phyloP scores from a whole-genome alignment of 1,140 invertebrate genomes.

The Acromyrmex heyeri region DNA sequence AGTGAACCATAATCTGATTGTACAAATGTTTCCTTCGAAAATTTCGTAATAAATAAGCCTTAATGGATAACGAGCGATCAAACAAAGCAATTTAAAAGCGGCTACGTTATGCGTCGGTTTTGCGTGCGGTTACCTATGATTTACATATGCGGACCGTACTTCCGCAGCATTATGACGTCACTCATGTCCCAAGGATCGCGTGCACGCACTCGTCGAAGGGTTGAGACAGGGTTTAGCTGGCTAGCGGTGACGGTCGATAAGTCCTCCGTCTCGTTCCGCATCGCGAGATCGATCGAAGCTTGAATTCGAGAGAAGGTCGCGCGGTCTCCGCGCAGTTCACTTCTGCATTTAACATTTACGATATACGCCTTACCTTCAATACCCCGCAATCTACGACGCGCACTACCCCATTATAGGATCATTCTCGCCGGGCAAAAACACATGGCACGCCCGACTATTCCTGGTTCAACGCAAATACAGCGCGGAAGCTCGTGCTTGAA shows the following conservation, averaged over 20 bases:
- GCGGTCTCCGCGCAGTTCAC: conserved; percentile 36
- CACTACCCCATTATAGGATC: conserved; percentile 48
- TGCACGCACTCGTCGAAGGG: conserved; percentile 82
- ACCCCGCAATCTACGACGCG: conserved; percentile 33
- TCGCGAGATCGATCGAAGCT: conserved; percentile 73
- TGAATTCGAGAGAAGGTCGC: conserved; percentile 73
- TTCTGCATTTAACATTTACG: conserved; percentile 70
- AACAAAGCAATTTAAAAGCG: conserved; percentile 84
- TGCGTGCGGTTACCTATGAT: conserved; percentile 84
- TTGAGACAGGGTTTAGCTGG: conserved; percentile 75
- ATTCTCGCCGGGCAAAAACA: conserved; percentile 53
- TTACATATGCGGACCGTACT: conserved; percentile 82
- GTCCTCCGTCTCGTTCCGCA: conserved; percentile 71
- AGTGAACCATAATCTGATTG: neutral
- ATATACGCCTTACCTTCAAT: conserved; percentile 60
- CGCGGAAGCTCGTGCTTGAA: conserved; percentile 54
- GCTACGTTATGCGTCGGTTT: conserved; percentile 75
- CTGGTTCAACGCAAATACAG: conserved; percentile 46
- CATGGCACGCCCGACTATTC: conserved; percentile 33
- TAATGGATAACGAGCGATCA: conserved; percentile 82
- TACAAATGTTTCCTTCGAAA: neutral
- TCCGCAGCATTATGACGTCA: conserved; percentile 85
- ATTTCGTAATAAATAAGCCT: conserved; percentile 70
- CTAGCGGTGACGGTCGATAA: conserved; percentile 75
- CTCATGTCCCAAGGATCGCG: conserved; percentile 79